These are phyloP conservation scores for Emberiza fucata DNA, from an alignment of 2,113 vertebrate species.

Conservation along the genomic window DNA sequence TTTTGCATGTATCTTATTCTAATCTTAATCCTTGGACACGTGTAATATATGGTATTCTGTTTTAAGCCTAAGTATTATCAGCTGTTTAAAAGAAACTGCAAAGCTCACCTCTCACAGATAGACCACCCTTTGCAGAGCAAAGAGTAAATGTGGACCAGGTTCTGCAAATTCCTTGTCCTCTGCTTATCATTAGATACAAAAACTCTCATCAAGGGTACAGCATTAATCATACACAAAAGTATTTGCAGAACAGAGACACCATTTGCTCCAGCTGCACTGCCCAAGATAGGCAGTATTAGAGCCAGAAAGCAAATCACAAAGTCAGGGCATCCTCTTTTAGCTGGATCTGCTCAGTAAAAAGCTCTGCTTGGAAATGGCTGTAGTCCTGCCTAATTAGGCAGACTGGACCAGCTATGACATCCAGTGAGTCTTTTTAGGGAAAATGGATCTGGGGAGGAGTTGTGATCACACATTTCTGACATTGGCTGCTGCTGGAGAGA, in stretches of 20 bases:
- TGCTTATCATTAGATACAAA: background rate
- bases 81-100: background rate
- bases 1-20: background rate
- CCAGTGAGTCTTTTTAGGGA: background rate
- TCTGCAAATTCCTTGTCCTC: background rate
- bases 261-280: background rate
- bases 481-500: conserved; percentile 2
- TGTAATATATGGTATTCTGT: background rate
- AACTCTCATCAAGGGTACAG: background rate
- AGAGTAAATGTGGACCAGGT: background rate
- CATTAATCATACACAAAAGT: background rate
- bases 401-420: background rate
- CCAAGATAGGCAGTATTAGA: background rate
- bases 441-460: background rate
- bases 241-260: background rate
- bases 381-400: background rate
- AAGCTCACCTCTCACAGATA: background rate
- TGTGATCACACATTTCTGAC: background rate
- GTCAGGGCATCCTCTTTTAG: background rate
- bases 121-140: background rate
- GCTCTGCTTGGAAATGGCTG: background rate
- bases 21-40: background rate
- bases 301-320: background rate
- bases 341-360: background rate
- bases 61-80: background rate